Base-by-base conservation (phyloP, 2,888 invertebrate species). In the Acrobasis consociella region DNA sequence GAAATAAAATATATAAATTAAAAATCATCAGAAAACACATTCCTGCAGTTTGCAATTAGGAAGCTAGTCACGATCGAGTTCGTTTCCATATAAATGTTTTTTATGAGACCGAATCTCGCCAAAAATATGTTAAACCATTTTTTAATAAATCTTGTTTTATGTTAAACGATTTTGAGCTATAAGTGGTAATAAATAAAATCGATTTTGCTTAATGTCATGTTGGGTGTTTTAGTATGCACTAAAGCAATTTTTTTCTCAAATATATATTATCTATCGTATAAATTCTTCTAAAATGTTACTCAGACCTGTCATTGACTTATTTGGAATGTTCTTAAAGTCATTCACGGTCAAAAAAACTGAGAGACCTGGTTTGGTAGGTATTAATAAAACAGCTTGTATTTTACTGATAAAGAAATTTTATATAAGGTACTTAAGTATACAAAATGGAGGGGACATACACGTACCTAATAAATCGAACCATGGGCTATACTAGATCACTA, bases 291-390 rank as follows among this genome's bases (percentile, higher is more conserved):
- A 2, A 7, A 52, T 52, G 11, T 31, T 22, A 52, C 5, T 52
- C 31, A 31, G 51, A 17, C 11, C 10, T 51, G 55, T 55, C 39
- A 39, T 11, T 15, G 55, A 16, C 39, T 55, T 38, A 37, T 55
- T 55, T 8, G 53, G 53, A 16, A 55, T 55, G 15, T 39, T 38
- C 15, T 37, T 39, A 11, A n/a, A 13, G 5, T 31, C 49, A 58
- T 49, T 49, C 31, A 49, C 10, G 58, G 58, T 59, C 49, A 59
- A 59, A n/a, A n/a, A n/a, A 59, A 49, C 58, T 49, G n/a, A 58
- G n/a, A 46, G 10, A 56, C 15, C 58, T 17, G 42, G 38, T 16
- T 16, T 15, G 52, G 22, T 22, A 52, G 11, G 11, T 31, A 37
- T 51, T 22, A 2, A 22, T 51, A 10, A 51, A 51, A 22, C 17